Conservation (phyloP, 2,888 invertebrate genomes). For the Galeruca laticollis region DNA sequence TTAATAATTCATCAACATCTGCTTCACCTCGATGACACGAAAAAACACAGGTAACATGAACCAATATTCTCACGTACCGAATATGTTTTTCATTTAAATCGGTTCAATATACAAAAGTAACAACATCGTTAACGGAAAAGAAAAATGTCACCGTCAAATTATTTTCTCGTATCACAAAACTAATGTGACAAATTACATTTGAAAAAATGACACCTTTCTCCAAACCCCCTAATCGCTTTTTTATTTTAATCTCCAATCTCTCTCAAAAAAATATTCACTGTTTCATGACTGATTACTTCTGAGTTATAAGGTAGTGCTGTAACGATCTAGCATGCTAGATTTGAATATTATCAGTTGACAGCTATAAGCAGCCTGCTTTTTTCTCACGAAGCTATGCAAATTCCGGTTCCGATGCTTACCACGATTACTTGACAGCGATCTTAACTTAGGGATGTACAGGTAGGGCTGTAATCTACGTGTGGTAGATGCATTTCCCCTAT, state of each 20-base stretch:
- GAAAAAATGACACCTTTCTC: slow-evolving; percentile 44
- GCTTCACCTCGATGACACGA: not conserved
- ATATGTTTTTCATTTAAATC: slow-evolving; percentile 41
- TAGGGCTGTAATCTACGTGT: slow-evolving; percentile 35
- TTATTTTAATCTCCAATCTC: slow-evolving; percentile 54
- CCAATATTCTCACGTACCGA: slow-evolving; percentile 43
- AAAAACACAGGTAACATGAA: not conserved
- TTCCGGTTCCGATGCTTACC: slow-evolving; percentile 45
- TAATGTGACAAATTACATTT: slow-evolving; percentile 56
- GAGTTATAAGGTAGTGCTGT: slow-evolving; percentile 49
- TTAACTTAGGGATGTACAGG: slow-evolving; percentile 14
- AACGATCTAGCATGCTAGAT: slow-evolving; percentile 49
- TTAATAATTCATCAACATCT: not conserved
- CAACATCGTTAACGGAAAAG: slow-evolving; percentile 37
- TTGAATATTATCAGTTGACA: slow-evolving; percentile 56
- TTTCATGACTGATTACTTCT: slow-evolving; percentile 56
- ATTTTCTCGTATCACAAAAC: slow-evolving; percentile 55
- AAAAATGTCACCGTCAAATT: slow-evolving; percentile 57
- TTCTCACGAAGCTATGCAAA: slow-evolving; percentile 63
- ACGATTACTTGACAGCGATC: slow-evolving; percentile 41
- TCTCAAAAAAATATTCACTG: slow-evolving; percentile 45
- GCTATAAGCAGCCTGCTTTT: slow-evolving; percentile 58
- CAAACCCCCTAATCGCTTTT: slow-evolving; percentile 55
- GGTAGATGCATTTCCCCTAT: slow-evolving; percentile 47
- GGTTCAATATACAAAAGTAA: slow-evolving; percentile 32